phyloP scores from a whole-genome alignment of 2,888 invertebrate species.

The Nymphalis polychloros region DNA sequence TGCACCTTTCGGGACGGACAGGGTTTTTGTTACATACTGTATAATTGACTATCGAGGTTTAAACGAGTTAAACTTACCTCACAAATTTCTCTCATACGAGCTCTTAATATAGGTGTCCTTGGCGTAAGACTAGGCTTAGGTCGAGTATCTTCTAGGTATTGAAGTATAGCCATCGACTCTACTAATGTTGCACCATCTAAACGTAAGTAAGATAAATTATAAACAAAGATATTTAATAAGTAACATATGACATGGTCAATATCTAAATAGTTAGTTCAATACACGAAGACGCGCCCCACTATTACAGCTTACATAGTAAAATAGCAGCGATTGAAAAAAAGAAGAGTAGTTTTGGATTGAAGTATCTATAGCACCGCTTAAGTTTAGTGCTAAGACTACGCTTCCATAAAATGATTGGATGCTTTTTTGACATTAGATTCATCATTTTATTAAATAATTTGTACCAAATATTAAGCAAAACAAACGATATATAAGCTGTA shows the following conservation, averaged over 20 bases:
- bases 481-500: background rate
- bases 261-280: too few species aligned
- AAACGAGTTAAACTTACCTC: slow-evolving; percentile 53
- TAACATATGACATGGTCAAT: background rate
- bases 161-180: slow-evolving; percentile 83
- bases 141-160: slow-evolving; percentile 85
- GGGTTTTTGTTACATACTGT: too few species aligned
- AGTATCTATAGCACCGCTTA: too few species aligned
- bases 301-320: too few species aligned
- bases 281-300: too few species aligned
- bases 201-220: slow-evolving; percentile 11
- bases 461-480: background rate
- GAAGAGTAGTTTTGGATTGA: too few species aligned
- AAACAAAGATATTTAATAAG: background rate
- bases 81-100: slow-evolving; percentile 78
- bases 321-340: too few species aligned
- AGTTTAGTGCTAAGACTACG: too few species aligned
- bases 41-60: background rate
- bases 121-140: slow-evolving; percentile 79
- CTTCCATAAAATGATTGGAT: too few species aligned
- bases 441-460: background rate
- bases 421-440: background rate
- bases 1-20: too few species aligned
- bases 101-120: slow-evolving; percentile 72
- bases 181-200: slow-evolving; percentile 65